Evolutionary conservation across 2,113 vertebrate genomes (phyloP), one percentile per base, ranked within the genome.

Genomic region (Pica pica): DNA sequence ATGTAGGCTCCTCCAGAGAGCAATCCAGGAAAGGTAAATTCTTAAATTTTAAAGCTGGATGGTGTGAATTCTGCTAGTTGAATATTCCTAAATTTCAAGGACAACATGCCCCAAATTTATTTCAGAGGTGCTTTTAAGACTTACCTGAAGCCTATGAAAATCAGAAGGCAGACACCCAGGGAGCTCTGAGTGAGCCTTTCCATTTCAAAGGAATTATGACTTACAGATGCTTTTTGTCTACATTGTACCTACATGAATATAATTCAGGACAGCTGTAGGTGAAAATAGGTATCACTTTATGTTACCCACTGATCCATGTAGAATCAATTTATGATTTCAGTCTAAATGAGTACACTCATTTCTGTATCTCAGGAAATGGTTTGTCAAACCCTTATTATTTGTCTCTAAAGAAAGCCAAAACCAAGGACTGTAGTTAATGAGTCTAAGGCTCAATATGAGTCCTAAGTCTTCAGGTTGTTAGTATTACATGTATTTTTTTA

Each of bases 1-100:
- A 39, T 71, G 35, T 44, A 57, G 24, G 13, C 24, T 93, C 7
- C 67, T 88, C 85, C 18, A 90, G 95, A 90, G 90, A 79, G 13
- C 67, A 92, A 73, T 88, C 92, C 31, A 65, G n/a, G 37, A 79
- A 79, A 82, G 27, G 53, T 31, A 82, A 94, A 94, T 83, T 90
- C 68, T 64, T 87, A 47, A 35, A 76, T 85, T 87, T 83, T 94
- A 92, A 94, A 76, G 15, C 26, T 79, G 42, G 24, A 39, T 89
- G 0, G 69, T 57, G 18, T 46, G 61, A 90, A 57, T 65, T 22
- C 31, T 12, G 0, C 28, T 30, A 37, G 33, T 46, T 76, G 20
- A 85, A 49, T 85, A 83, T 90, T 73, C 41, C 41, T 79, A 55
- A 68, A 91, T 83, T 95, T 85, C 55, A 89, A 94, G 60, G 81